Conservation (phyloP, 2,888 invertebrate genomes). For the Steinernema carpocapsae region DNA sequence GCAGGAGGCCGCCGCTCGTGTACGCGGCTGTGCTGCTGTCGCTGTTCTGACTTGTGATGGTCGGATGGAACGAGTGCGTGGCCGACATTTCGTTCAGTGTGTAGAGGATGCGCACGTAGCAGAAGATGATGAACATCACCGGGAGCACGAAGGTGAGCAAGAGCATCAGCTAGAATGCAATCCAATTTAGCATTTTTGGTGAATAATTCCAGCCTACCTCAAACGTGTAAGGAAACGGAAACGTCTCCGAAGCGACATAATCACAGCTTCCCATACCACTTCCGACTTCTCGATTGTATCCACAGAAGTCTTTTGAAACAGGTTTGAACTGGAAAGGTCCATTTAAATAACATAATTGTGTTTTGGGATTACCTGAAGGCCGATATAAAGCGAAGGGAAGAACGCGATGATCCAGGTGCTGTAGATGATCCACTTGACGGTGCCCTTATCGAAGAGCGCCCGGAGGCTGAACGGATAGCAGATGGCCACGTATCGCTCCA, state of each 20-base stretch:
- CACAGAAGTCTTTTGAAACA: conserved; percentile 63
- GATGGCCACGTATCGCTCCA: conserved; percentile 65
- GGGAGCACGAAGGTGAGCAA: conserved; percentile 65
- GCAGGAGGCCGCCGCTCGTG: conserved; percentile 30
- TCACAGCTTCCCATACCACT: conserved; percentile 58
- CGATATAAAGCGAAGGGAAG: conserved; percentile 64
- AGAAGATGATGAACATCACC: conserved; percentile 62
- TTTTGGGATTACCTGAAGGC: conserved; percentile 50
- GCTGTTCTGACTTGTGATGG: conserved; percentile 46
- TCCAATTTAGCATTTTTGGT: conserved; percentile 3
- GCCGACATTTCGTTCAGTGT: conserved; percentile 41
- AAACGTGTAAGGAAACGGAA: conserved; percentile 44
- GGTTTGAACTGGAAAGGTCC: conserved; percentile 56
- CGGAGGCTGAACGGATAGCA: conserved; percentile 63
- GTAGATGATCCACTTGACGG: conserved; percentile 54
- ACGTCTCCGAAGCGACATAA: conserved; percentile 49
- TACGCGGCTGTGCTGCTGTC: conserved; percentile 40
- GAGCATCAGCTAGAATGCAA: conserved; percentile 52
- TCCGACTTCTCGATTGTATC: conserved; percentile 53
- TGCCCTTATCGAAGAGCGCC: conserved; percentile 43
- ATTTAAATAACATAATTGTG: neutral
- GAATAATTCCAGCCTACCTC: conserved; percentile 41
- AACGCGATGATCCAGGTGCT: conserved; percentile 61
- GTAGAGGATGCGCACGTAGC: conserved; percentile 63
- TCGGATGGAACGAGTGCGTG: conserved; percentile 31